Evolutionary conservation across 2,888 invertebrate genomes (phyloP), one percentile per base, ranked within the genome.

Genomic region (Branchipolynoe longqiensis): DNA sequence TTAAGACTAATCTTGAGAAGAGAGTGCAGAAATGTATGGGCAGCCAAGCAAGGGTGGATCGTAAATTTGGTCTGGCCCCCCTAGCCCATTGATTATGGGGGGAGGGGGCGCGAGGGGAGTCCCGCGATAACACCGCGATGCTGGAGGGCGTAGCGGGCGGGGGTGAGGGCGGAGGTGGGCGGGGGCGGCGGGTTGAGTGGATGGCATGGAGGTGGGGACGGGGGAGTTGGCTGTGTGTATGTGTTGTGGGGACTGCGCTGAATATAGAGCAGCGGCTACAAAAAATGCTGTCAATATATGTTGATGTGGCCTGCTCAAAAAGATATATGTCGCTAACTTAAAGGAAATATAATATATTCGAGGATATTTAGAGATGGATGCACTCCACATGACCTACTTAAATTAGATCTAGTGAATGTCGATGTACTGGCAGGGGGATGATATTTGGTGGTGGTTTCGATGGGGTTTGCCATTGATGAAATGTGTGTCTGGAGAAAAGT

Each of bases 1-100:
- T 78, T 78, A 78, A 78, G 78, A 78, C 78, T 78, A 78, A 78
- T 78, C 78, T 78, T 78, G 78, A 78, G 78, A 78, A 78, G 78
- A 78, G 78, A 78, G 78, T 78, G 78, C 48, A 78, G 78, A 78
- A 78, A 78, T 78, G 78, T 78, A 78, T 78, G 78, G 78, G 78
- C 78, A 78, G 78, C 78, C 78, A 78, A 78, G 78, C 78, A 78
- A 78, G 54, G 78, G 78, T 78, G 78, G 48, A 54, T 54, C 78
- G 78, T 78, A 78, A 78, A 78, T 78, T 78, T 78, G 78, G 78
- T 18, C 31, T 78, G 78, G 78, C 78, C 31, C 54, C 14, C 28
- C n/a, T n/a, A n/a, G 78, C 28, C 78, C 78, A 78, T 78, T 78
- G 78, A 78, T 78, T 78, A 78, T 41, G 78, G 41, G 48, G 41